Conservation (phyloP, 2,797 vertebrate species). For the Pangasius macronema region DNA sequence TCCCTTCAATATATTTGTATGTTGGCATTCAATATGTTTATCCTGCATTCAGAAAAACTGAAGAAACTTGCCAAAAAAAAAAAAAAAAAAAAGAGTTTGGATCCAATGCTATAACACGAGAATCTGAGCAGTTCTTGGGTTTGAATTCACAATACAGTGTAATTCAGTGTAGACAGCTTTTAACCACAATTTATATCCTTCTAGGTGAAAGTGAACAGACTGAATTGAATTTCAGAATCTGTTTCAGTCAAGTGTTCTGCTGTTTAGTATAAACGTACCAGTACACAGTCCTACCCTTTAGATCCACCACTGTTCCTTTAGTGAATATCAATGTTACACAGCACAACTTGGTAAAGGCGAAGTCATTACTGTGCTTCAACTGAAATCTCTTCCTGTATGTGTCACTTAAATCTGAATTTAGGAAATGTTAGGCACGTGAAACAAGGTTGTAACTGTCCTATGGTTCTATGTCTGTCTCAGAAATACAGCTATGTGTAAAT, state of each 20-base stretch:
- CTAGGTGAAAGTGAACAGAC: not conserved
- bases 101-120: not conserved
- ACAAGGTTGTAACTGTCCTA: not conserved
- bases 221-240: not conserved
- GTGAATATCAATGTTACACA: not conserved
- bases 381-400: not conserved
- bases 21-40: not conserved
- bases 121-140: not conserved
- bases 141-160: not conserved
- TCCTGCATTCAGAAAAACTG: not conserved
- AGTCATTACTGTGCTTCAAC: not conserved
- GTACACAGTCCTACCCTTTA: constrained; percentile 2
- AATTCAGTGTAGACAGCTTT: constrained; percentile 9
- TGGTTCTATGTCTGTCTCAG: not conserved
- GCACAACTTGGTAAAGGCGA: not conserved
- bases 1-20: not conserved
- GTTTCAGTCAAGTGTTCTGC: not conserved
- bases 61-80: not conserved
- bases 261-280: not conserved
- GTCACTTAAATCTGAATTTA: not conserved
- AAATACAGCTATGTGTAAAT: not conserved
- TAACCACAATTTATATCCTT: constrained; percentile 5
- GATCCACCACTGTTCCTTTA: not conserved
- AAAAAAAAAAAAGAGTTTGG: not conserved
- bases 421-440: not conserved